phyloP scores from a whole-genome alignment of 2,113 vertebrate genomes.

The Chunga burmeisteri region DNA sequence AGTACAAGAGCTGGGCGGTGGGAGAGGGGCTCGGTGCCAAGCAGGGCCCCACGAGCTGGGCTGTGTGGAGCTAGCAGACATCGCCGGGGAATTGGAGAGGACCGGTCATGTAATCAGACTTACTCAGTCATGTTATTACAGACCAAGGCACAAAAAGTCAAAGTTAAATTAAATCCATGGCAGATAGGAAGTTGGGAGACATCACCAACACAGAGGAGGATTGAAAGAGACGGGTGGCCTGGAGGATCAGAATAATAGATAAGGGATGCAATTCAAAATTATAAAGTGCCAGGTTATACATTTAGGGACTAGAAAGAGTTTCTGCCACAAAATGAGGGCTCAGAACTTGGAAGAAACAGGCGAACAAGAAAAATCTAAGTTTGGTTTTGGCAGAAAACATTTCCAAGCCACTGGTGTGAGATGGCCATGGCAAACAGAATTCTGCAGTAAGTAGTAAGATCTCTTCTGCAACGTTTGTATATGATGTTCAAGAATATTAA shows the following conservation, averaged over 20 bases:
- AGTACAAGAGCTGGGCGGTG: background rate
- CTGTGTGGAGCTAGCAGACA: background rate
- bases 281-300: background rate
- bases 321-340: background rate
- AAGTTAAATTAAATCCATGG: slow-evolving; percentile 54
- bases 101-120: slow-evolving; percentile 10
- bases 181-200: background rate
- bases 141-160: slow-evolving; percentile 53
- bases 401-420: background rate
- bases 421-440: background rate
- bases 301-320: slow-evolving; percentile 7
- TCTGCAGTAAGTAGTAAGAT: background rate
- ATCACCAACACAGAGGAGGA: slow-evolving; percentile 15
- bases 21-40: background rate
- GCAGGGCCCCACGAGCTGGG: background rate
- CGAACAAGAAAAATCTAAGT: background rate
- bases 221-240: slow-evolving; percentile 19
- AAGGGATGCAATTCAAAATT: slow-evolving; percentile 21
- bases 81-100: background rate
- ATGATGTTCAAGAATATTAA: background rate
- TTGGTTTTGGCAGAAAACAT: background rate
- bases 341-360: background rate
- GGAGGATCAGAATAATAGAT: slow-evolving; percentile 43
- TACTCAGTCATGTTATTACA: slow-evolving; percentile 56
- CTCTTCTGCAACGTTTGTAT: background rate